Evolutionary conservation across 1,140 invertebrate genomes (phyloP).

Genomic region (Chrysoperla carnea): DNA sequence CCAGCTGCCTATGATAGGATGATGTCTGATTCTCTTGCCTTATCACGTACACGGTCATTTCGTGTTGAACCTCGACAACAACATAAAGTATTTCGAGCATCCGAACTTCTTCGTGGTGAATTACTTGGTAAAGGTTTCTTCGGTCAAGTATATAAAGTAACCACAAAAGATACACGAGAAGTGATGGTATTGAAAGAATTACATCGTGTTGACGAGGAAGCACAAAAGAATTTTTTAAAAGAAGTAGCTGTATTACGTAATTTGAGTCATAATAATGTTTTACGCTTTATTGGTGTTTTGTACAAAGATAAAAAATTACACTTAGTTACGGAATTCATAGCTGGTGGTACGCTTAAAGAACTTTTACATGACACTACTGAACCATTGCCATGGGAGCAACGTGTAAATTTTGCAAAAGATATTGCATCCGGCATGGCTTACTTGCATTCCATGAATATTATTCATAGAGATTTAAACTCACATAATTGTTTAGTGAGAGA

Average conservation of each 20-base stretch:
- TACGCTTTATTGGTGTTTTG: constrained; percentile 82
- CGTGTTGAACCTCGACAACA: constrained; percentile 50
- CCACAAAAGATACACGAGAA: constrained; percentile 74
- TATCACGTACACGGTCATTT: constrained; percentile 75
- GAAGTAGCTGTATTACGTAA: constrained; percentile 82
- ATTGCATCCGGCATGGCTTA: constrained; percentile 87
- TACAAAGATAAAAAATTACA: constrained; percentile 86
- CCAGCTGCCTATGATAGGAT: constrained; percentile 15
- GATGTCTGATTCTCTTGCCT: constrained; percentile 32
- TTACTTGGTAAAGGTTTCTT: constrained; percentile 86
- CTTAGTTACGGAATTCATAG: constrained; percentile 81
- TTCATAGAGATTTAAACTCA: constrained; percentile 91
- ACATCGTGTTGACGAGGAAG: constrained; percentile 83
- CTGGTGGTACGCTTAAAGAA: constrained; percentile 75
- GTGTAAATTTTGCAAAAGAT: constrained; percentile 74
- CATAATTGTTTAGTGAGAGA: constrained; percentile 89
- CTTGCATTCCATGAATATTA: constrained; percentile 84
- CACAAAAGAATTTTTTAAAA: constrained; percentile 85
- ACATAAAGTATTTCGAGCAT: constrained; percentile 71
- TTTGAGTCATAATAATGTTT: constrained; percentile 74
- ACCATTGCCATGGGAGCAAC: constrained; percentile 60
- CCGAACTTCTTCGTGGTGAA: constrained; percentile 77
- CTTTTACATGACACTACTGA: constrained; percentile 54
- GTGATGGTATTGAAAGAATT: constrained; percentile 92
- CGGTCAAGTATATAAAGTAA: constrained; percentile 81